Conservation (phyloP, 2,888 invertebrate genomes). For the Amphipyra tragopoginis region DNA sequence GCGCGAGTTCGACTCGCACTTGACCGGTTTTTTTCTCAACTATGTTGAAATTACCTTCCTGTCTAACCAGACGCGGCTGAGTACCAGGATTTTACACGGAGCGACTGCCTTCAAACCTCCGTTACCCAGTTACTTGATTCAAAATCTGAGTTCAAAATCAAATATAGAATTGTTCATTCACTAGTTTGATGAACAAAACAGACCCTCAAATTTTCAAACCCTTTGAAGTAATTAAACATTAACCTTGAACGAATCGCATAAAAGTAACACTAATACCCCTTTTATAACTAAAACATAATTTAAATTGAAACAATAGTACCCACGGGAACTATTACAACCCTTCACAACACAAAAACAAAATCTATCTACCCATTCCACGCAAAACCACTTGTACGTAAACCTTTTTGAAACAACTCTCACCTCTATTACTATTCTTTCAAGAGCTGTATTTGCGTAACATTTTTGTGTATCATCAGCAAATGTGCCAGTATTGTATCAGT, state of each 20-base stretch:
- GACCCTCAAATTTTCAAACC: too few relatives aligned
- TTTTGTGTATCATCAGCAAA: slow-evolving; percentile 4
- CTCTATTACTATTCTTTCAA: background rate
- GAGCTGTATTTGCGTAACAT: background rate
- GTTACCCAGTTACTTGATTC: too few relatives aligned
- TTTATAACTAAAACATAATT: slow-evolving; percentile 41
- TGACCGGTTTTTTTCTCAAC: too few relatives aligned
- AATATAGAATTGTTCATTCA: too few relatives aligned
- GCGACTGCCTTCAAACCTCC: too few relatives aligned
- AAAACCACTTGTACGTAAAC: background rate
- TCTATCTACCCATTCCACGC: slow-evolving; percentile 10
- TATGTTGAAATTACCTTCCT: too few relatives aligned
- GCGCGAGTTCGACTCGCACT: too few relatives aligned
- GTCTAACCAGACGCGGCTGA: too few relatives aligned
- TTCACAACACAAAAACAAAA: slow-evolving; percentile 29
- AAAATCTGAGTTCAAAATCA: too few relatives aligned
- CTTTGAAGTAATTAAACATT: slow-evolving; percentile 22
- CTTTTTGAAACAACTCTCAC: slow-evolving; percentile 6
- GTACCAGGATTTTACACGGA: too few relatives aligned
- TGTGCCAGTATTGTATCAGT: slow-evolving; percentile 2
- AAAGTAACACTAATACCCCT: slow-evolving; percentile 25
- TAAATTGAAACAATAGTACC: slow-evolving; percentile 46
- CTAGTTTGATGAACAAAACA: too few relatives aligned
- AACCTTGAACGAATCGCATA: slow-evolving; percentile 34
- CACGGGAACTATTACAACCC: slow-evolving; percentile 43